Conservation (phyloP, 2,797 vertebrate genomes). For the Eutrigla gurnardus region DNA sequence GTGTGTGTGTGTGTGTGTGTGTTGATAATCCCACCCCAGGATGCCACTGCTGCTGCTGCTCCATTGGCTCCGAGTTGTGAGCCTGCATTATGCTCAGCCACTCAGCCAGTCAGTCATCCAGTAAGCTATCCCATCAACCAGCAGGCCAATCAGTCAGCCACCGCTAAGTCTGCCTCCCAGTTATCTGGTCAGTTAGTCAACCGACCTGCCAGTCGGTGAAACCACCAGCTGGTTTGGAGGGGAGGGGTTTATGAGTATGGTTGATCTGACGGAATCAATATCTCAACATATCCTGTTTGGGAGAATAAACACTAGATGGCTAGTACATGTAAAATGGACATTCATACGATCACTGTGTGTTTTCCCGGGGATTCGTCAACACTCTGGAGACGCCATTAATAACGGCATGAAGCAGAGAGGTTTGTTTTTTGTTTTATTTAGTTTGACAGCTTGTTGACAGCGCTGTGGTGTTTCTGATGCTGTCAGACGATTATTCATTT, state of each 20-base stretch:
- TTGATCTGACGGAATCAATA: slow-evolving; percentile 10
- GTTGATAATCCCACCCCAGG: slow-evolving; percentile 51
- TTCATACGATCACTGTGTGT: not conserved
- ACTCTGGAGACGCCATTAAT: slow-evolving; percentile 5
- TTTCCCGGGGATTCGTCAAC: not conserved
- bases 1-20: slow-evolving; percentile 11
- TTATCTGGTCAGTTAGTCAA: slow-evolving; percentile 78
- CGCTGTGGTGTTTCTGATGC: slow-evolving; percentile 69
- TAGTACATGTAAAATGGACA: no score
- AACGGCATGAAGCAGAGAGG: slow-evolving; percentile 4
- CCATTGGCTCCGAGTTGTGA: slow-evolving; percentile 54
- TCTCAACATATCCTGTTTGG: slow-evolving; percentile 6
- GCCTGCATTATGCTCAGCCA: slow-evolving; percentile 51
- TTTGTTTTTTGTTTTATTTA: slow-evolving; percentile 70
- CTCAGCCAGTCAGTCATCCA: slow-evolving; percentile 59
- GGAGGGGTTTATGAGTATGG: slow-evolving; percentile 1
- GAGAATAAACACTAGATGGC: slow-evolving; percentile 27
- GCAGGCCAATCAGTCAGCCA: slow-evolving; percentile 61
- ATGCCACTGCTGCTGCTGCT: slow-evolving; percentile 52
- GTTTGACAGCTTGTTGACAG: slow-evolving; percentile 75
- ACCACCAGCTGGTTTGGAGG: slow-evolving; percentile 35
- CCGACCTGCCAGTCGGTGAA: slow-evolving; percentile 65
- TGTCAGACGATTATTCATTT: slow-evolving; percentile 77
- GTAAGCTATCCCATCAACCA: slow-evolving; percentile 64
- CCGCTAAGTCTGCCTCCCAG: slow-evolving; percentile 72